phyloP scores from a whole-genome alignment of 2,888 invertebrate genomes.

The Mythimna ferrago region DNA sequence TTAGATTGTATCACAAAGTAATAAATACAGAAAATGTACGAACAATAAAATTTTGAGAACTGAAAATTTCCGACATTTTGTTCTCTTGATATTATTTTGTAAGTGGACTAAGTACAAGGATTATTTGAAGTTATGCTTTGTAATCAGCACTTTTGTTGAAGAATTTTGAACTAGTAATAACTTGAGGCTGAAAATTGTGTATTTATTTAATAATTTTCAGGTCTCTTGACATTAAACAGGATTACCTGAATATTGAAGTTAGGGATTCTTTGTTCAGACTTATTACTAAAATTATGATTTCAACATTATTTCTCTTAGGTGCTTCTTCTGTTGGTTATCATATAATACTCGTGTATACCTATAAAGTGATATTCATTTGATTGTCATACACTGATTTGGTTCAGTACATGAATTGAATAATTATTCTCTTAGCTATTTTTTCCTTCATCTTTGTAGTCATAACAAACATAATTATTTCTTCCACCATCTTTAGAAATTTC shows the following conservation, averaged over 20 bases:
- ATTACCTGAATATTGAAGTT: not conserved
- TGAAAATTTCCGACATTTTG: conserved; percentile 37
- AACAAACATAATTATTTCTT: too few relatives aligned
- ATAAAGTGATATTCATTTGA: not conserved
- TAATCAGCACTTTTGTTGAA: conserved; percentile 17
- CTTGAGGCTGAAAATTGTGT: not conserved
- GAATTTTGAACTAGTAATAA: conserved; percentile 11
- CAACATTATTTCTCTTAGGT: not conserved
- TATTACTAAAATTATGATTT: not conserved
- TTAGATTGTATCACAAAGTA: conserved; percentile 62
- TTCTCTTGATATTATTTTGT: conserved; percentile 26
- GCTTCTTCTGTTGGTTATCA: not conserved
- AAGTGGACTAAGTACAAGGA: conserved; percentile 21
- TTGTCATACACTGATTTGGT: not conserved
- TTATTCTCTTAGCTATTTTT: too few relatives aligned
- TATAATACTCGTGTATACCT: too few relatives aligned
- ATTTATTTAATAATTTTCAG: conserved; percentile 1
- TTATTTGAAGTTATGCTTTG: conserved; percentile 30
- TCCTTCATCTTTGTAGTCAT: too few relatives aligned
- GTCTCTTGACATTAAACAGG: not conserved
- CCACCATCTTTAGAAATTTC: not conserved
- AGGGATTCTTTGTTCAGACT: not conserved
- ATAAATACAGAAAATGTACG: conserved; percentile 53
- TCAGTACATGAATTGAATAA: not conserved
- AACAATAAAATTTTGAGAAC: conserved; percentile 50